Percentiles rank a stretch among this genome's conserved stretches.
Evolutionary conservation across 2,888 invertebrate species (phyloP).

Genomic region (Phortica okadai): DNA sequence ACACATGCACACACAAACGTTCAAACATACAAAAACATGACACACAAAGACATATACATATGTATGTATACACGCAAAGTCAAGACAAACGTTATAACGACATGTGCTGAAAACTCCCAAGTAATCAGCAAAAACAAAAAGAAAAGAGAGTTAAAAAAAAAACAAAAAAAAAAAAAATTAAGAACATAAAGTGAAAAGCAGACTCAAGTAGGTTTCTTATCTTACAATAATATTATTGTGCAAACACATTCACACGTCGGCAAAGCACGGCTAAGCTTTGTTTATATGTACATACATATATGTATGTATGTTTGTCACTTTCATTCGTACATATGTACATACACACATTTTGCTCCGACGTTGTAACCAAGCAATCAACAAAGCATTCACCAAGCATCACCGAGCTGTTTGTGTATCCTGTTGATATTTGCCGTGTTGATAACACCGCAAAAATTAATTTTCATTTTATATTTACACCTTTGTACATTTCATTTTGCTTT

Average conservation of each 20-base stretch:
- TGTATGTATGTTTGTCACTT: background rate
- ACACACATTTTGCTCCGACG: background rate
- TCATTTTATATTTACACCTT: slow-evolving; percentile 53
- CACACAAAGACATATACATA: background rate
- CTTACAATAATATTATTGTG: slow-evolving; percentile 40
- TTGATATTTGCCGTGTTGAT: slow-evolving; percentile 29
- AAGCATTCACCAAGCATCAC: too few species aligned
- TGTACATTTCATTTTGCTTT: slow-evolving; percentile 36
- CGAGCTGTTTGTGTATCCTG: slow-evolving; percentile 11
- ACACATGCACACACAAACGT: slow-evolving; percentile 14
- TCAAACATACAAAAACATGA: background rate
- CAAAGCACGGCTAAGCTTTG: background rate
- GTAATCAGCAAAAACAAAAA: background rate
- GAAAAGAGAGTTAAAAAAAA: background rate
- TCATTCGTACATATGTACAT: background rate
- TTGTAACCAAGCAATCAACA: slow-evolving; percentile 6
- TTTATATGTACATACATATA: background rate
- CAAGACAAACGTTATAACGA: background rate
- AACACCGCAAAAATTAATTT: slow-evolving; percentile 67
- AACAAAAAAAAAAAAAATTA: background rate
- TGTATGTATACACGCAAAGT: background rate
- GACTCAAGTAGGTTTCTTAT: slow-evolving; percentile 38
- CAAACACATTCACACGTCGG: slow-evolving; percentile 32
- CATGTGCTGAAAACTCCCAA: background rate
- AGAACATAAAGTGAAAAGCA: slow-evolving; percentile 5